Conservation (phyloP, 2,888 invertebrate species). For the Plagiodera versicolora region DNA sequence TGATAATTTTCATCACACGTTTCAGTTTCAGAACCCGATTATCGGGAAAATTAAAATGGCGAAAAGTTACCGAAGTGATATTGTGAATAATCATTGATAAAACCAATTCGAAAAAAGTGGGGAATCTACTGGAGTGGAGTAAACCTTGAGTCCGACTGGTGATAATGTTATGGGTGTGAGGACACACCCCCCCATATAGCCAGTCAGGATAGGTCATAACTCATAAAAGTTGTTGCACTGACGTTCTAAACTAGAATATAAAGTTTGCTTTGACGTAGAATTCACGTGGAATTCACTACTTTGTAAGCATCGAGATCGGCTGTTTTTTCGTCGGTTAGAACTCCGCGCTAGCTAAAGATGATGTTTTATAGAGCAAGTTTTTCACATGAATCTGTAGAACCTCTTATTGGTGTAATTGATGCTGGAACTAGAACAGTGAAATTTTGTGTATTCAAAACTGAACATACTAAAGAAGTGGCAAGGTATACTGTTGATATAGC, state of each 20-base stretch:
- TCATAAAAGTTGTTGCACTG: background rate
- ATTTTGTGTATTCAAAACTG: conserved; percentile 73
- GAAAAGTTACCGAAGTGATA: too few species aligned
- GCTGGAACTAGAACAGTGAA: conserved; percentile 86
- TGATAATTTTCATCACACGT: too few species aligned
- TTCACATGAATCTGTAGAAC: conserved; percentile 2
- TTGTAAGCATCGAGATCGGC: too few species aligned
- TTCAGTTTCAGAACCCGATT: too few species aligned
- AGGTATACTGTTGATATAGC: conserved; percentile 81
- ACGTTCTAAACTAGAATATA: background rate
- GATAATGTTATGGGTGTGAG: conserved; percentile 1
- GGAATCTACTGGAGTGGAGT: too few species aligned
- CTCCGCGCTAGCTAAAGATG: background rate
- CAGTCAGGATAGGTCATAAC: conserved; percentile 8
- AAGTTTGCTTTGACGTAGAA: background rate
- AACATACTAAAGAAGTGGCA: conserved; percentile 76
- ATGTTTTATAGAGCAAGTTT: background rate
- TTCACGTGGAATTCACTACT: background rate
- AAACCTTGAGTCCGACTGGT: too few species aligned
- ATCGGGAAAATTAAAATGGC: too few species aligned
- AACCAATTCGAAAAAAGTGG: too few species aligned
- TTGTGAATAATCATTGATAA: too few species aligned
- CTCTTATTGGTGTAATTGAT: conserved; percentile 86
- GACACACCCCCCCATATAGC: conserved; percentile 11
- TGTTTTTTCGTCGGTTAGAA: background rate